Evolutionary conservation across 1,140 invertebrate genomes (phyloP).

Genomic region (Macrobrachium nipponense): DNA sequence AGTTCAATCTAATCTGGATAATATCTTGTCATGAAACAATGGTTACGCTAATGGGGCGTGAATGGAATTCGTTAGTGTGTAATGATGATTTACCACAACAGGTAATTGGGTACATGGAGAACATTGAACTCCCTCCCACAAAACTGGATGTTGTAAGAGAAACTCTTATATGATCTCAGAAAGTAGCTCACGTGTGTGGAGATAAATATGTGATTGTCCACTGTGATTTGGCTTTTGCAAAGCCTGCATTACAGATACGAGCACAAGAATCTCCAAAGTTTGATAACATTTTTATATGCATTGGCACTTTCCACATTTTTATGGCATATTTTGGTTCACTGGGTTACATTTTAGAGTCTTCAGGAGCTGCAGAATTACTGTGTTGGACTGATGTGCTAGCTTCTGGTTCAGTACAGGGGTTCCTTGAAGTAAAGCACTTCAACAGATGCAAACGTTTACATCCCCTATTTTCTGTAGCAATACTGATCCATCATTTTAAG

Average conservation of each 20-base stretch:
- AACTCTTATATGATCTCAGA: neutral
- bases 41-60: neutral
- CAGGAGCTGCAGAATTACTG: constrained; percentile 6
- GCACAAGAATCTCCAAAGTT: neutral
- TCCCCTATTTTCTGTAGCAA: too few relatives aligned
- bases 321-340: constrained; percentile 15
- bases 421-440: constrained; percentile 4
- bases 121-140: constrained; percentile 10
- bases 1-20: constrained; percentile 1
- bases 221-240: neutral
- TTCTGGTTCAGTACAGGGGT: neutral
- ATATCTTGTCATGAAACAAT: neutral
- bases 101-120: constrained; percentile 18
- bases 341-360: constrained; percentile 13
- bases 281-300: too few relatives aligned
- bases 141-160: too few relatives aligned
- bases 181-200: constrained; percentile 11
- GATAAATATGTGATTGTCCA: constrained; percentile 8
- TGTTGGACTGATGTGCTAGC: constrained; percentile 9
- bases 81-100: constrained; percentile 22
- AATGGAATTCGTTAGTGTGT: neutral
- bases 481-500: too few relatives aligned
- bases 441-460: constrained; percentile 4
- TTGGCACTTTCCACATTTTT: neutral
- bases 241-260: constrained; percentile 6